Evolutionary conservation across 2,797 vertebrate genomes (phyloP).

Genomic region (Paratrypauchen microcephalus): DNA sequence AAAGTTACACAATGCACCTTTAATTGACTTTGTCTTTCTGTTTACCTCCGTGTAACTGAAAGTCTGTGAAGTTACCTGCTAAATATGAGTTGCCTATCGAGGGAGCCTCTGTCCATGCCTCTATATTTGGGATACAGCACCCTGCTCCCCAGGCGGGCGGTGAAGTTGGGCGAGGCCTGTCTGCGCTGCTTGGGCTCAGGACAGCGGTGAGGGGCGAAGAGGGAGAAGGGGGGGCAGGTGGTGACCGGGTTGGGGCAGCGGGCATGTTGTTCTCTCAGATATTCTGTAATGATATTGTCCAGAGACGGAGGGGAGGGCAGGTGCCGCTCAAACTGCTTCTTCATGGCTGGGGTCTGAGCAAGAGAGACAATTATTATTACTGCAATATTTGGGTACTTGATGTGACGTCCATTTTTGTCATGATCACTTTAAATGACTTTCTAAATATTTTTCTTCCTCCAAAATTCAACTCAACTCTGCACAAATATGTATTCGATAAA

Average conservation of each 20-base stretch:
- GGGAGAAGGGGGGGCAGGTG: slow-evolving; percentile 97
- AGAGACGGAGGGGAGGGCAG: slow-evolving; percentile 94
- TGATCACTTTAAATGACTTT: no score
- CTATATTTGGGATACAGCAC: slow-evolving; percentile 97
- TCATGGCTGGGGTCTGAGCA: slow-evolving; percentile 95
- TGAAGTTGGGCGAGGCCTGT: slow-evolving; percentile 96
- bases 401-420: no score
- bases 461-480: no score
- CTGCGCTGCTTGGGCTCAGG: slow-evolving; percentile 98
- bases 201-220: slow-evolving; percentile 98
- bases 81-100: slow-evolving; percentile 98
- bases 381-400: no score
- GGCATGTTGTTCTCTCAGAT: slow-evolving; percentile 96
- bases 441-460: no score
- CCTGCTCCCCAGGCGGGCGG: slow-evolving; percentile 90
- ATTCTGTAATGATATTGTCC: slow-evolving; percentile 99
- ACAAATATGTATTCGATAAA: no score
- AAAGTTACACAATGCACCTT: no score
- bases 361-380: background rate
- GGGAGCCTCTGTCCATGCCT: slow-evolving; percentile 96
- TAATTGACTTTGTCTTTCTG: no score
- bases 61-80: slow-evolving; percentile 82
- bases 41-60: no score
- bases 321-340: slow-evolving; percentile 96
- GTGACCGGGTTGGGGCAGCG: slow-evolving; percentile 99